Evolutionary conservation across 2,888 invertebrate species (phyloP).

Genomic region (Drosophila cognata): DNA sequence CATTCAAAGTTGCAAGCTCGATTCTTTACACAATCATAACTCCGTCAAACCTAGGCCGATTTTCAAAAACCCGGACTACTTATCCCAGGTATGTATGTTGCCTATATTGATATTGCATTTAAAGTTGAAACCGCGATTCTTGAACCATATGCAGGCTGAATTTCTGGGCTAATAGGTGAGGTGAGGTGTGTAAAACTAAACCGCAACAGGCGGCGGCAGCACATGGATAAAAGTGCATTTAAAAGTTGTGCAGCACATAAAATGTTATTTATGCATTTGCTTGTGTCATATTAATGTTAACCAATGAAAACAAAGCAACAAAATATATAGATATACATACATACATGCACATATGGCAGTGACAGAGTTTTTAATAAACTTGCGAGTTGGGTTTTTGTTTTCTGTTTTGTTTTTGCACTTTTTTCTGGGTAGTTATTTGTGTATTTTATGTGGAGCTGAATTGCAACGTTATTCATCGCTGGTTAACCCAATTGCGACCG

Average conservation of each 20-base stretch:
- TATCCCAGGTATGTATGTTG: rapidly evolving
- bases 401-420: slow-evolving; percentile 2
- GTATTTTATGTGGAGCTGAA: slow-evolving; percentile 66
- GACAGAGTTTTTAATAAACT: slow-evolving; percentile 79
- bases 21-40: neutral
- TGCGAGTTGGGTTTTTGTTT: slow-evolving; percentile 23
- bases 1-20: neutral
- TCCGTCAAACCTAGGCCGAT: neutral
- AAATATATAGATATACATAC: neutral
- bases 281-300: slow-evolving; percentile 69
- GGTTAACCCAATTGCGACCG: slow-evolving; percentile 74
- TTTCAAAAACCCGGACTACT: neutral
- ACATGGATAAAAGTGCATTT: slow-evolving; percentile 28
- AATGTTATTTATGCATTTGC: slow-evolving; percentile 69
- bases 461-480: slow-evolving; percentile 74
- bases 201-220: slow-evolving; percentile 37
- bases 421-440: slow-evolving; percentile 16
- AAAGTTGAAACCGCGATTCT: neutral
- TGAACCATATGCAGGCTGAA: neutral
- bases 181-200: slow-evolving; percentile 6
- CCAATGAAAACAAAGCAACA: slow-evolving; percentile 47
- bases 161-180: neutral
- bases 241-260: slow-evolving; percentile 52
- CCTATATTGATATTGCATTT: neutral
- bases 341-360: slow-evolving; percentile 59